Percentiles rank a stretch among this genome's conserved stretches.
These are phyloP conservation scores for Anas acuta DNA, from an alignment of 2,797 vertebrate species.

Conservation along the genomic window DNA sequence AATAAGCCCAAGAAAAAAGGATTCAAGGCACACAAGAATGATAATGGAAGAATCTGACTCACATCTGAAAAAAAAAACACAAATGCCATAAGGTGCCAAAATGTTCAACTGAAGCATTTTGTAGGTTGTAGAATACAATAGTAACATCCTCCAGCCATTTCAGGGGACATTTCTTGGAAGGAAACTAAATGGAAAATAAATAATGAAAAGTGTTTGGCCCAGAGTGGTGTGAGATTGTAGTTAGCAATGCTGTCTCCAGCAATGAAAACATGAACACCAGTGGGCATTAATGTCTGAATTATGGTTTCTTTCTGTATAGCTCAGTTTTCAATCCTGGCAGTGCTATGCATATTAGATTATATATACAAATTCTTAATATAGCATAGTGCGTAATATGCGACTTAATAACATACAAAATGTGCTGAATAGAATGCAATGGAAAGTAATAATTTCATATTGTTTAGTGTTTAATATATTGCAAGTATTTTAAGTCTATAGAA, in stretches of 20 bases:
- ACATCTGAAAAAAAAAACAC: not conserved
- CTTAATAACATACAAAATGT: not conserved
- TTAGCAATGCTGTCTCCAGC: not conserved
- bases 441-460: not conserved
- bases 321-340: not conserved
- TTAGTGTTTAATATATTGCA: not conserved
- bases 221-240: not conserved
- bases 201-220: not conserved
- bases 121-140: not conserved
- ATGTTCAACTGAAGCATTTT: not conserved
- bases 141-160: not conserved
- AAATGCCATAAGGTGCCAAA: rapidly evolving
- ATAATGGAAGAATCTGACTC: not conserved
- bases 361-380: not conserved
- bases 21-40: not conserved
- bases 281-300: not conserved
- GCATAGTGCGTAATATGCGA: not conserved
- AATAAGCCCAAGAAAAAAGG: not conserved
- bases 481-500: not conserved
- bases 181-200: not conserved
- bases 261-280: not conserved
- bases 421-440: not conserved
- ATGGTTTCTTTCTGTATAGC: not conserved
- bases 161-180: not conserved
- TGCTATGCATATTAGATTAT: not conserved